Evolutionary conservation across 2,888 invertebrate genomes (phyloP), one percentile per base, ranked within the genome.

Genomic region (Caenorhabditis sulstoni): DNA sequence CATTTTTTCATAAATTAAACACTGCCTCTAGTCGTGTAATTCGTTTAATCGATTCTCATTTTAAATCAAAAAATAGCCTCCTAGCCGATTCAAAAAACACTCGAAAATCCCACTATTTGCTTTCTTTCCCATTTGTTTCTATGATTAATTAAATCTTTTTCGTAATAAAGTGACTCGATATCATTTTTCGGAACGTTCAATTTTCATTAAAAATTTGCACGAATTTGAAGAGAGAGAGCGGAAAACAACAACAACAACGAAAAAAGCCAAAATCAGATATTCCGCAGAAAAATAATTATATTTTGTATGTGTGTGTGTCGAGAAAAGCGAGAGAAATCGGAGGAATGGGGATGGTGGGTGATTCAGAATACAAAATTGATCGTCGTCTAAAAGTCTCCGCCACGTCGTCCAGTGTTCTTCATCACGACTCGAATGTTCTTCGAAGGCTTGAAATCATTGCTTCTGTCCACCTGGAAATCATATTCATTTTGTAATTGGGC

Each of bases 11-110:
- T 29, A 35, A 39, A 41, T 41, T 68, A 58, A 75, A 22, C 66
- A 75, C 74, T 75, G 74, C 74, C 74, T 75, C 74, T 75, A 75
- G 74, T 75, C 74, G 74, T 75, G 74, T 75, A 66, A 61, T 53
- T 64, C 47, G 22, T 49, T 47, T 58, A 52, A 47, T 50, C 23
- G 65, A 74, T 74, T 74, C 64, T 74, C 65, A 58, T 52, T 61
- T 50, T 23, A 9, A 23, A 44, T 20, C 12, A 11, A 11, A 29
- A 44, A 53, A 37, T 35, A 11, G 20, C 47, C n/a, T 0, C 20
- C 18, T 37, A 37, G 29, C 29, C 29, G 7, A 29, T 29, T 29
- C 47, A n/a, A 2, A 7, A 23, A 39, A 45, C 41, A 29, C 37
- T 37, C 45, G 14, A 45, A 45, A 47, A 44, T 49, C 50, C 61